phyloP scores from a whole-genome alignment of 2,113 vertebrate genomes.

The Rhynchomys soricoides region DNA sequence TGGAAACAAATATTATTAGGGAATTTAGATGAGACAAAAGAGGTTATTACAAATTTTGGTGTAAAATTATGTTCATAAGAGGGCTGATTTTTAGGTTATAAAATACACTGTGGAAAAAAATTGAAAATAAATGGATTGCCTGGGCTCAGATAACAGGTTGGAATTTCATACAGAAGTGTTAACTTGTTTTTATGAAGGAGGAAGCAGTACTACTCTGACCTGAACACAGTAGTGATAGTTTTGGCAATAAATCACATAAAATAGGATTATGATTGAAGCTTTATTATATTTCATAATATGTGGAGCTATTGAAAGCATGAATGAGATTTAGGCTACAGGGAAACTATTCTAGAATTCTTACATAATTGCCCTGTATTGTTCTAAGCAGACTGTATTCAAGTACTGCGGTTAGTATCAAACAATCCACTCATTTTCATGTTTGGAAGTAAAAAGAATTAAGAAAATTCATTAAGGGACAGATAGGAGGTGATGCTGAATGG shows the following conservation, averaged over 20 bases:
- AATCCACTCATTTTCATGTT: neutral
- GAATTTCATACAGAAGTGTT: neutral
- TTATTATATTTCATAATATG: neutral
- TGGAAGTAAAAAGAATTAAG: neutral
- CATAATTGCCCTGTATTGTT: neutral
- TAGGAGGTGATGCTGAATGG: neutral
- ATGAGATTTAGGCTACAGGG: neutral
- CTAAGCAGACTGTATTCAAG: neutral
- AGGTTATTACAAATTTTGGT: neutral
- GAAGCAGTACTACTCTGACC: neutral
- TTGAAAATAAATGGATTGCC: neutral
- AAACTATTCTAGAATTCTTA: neutral
- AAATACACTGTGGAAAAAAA: neutral
- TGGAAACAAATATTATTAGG: constrained; percentile 5
- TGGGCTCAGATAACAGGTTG: neutral
- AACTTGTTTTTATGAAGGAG: neutral
- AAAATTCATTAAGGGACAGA: neutral
- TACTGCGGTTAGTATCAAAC: neutral
- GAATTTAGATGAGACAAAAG: constrained; percentile 10
- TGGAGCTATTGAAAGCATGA: neutral
- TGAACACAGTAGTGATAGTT: neutral
- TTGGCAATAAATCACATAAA: neutral
- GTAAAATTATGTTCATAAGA: neutral
- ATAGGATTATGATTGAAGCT: neutral
- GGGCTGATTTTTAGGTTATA: neutral